A percentile compares a stretch with the other conserved stretches of the same genome.
Conservation (phyloP, 2,888 invertebrate species). For the Melipona beecheii region DNA sequence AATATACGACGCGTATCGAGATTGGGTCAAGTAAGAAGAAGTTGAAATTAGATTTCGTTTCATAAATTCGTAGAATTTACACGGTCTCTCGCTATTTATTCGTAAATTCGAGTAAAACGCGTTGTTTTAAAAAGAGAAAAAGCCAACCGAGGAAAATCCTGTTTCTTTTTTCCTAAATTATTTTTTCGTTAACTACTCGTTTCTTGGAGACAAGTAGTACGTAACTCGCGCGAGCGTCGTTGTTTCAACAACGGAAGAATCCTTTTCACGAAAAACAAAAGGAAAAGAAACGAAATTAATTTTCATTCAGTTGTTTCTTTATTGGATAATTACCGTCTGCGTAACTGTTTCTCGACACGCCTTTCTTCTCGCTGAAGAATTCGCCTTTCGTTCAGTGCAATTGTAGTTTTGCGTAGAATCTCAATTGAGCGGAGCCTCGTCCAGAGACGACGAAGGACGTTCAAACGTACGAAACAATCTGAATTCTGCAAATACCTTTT, state of each 20-base stretch:
- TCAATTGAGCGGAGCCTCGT: neutral
- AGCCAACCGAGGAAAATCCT: neutral
- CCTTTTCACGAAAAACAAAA: neutral
- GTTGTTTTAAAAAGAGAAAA: neutral
- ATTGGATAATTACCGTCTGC: neutral
- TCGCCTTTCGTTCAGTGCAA: neutral
- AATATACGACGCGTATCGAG: too few relatives aligned
- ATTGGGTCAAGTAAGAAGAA: neutral
- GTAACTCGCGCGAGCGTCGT: too few relatives aligned
- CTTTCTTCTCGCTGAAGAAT: neutral
- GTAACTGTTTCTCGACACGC: neutral
- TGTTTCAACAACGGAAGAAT: neutral
- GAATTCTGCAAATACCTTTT: neutral
- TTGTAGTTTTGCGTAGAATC: neutral
- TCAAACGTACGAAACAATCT: neutral
- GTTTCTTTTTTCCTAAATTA: neutral
- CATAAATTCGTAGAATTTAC: slow-evolving; percentile 11
- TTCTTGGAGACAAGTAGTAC: too few relatives aligned
- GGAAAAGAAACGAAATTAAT: too few relatives aligned
- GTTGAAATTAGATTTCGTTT: neutral
- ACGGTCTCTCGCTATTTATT: neutral
- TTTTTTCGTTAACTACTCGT: neutral
- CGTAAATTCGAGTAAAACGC: neutral
- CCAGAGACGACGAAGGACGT: neutral
- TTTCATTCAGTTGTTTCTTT: neutral